These are phyloP conservation scores for Leptestheria dahalacensis DNA, from an alignment of 1,140 invertebrate species.

Conservation along the genomic window DNA sequence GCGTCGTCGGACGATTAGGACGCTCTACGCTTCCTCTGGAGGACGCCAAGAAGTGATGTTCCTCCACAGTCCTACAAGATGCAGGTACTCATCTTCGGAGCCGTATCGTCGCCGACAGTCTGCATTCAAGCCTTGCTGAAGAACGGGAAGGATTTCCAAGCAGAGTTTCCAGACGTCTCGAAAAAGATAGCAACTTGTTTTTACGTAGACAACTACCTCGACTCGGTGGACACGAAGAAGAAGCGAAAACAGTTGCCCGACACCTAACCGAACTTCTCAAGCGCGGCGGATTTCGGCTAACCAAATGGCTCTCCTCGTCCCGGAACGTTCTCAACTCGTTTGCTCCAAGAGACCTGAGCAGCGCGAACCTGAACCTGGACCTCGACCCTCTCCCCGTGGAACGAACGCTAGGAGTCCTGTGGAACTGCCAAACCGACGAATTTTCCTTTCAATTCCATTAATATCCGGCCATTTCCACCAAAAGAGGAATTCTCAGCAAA, in stretches of 20 bases:
- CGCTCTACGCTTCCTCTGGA: conserved; percentile 13
- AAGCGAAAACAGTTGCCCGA: neutral
- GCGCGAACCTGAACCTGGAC: neutral
- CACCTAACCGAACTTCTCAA: neutral
- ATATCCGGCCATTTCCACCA: neutral
- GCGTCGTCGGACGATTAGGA: conserved; percentile 1
- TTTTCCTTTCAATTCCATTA: conserved; percentile 12
- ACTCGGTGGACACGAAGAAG: neutral
- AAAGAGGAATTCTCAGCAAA: conserved; percentile 6
- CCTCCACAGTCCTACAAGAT: conserved; percentile 8
- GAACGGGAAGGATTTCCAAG: too few relatives aligned
- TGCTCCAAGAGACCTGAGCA: neutral
- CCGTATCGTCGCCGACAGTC: conserved; percentile 9
- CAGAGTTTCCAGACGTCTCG: conserved; percentile 10
- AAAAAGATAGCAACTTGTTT: neutral
- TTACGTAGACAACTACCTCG: conserved; percentile 14
- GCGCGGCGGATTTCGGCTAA: conserved; percentile 5
- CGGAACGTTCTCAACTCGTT: neutral
- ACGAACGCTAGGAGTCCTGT: conserved; percentile 15
- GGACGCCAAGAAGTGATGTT: neutral
- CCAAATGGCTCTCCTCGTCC: conserved; percentile 10
- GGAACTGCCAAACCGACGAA: conserved; percentile 14
- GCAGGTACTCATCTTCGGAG: conserved; percentile 15
- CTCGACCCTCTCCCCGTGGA: conserved; percentile 1
- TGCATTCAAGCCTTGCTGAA: neutral